These are phyloP conservation scores for Channa maculata DNA, from an alignment of 2,113 vertebrate genomes.

Conservation along the genomic window DNA sequence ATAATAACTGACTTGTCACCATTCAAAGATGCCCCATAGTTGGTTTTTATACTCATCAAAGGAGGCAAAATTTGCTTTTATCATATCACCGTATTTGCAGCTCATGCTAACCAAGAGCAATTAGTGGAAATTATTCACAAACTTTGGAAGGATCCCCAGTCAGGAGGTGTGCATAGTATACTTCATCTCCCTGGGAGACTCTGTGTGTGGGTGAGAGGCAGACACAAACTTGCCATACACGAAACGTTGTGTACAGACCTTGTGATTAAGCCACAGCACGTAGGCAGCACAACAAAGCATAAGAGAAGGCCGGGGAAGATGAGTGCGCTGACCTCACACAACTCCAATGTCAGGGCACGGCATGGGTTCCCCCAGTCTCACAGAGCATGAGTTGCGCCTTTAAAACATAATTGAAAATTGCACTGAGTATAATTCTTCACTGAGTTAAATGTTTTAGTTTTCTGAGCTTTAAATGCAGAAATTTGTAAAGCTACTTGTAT, in stretches of 20 bases:
- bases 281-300: constrained; percentile 58
- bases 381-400: background rate
- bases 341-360: constrained; percentile 1
- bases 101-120: constrained; percentile 16
- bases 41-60: constrained; percentile 14
- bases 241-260: constrained; percentile 44
- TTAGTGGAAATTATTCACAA: constrained; percentile 42
- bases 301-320: constrained; percentile 34
- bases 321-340: constrained; percentile 41
- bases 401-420: background rate
- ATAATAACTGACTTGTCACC: constrained; percentile 8
- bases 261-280: constrained; percentile 58
- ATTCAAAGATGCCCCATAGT: constrained; percentile 7
- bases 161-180: constrained; percentile 46
- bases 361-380: background rate
- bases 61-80: constrained; percentile 6
- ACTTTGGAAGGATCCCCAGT: constrained; percentile 58
- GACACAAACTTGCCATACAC: constrained; percentile 55
- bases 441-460: background rate
- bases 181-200: constrained; percentile 49
- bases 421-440: background rate
- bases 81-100: constrained; percentile 10
- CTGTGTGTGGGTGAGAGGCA: constrained; percentile 64
- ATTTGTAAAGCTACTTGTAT: background rate
- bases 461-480: background rate